Evolutionary conservation across 2,888 invertebrate species (phyloP), one percentile per base, ranked within the genome.

Genomic region (Hecatera dysodea): DNA sequence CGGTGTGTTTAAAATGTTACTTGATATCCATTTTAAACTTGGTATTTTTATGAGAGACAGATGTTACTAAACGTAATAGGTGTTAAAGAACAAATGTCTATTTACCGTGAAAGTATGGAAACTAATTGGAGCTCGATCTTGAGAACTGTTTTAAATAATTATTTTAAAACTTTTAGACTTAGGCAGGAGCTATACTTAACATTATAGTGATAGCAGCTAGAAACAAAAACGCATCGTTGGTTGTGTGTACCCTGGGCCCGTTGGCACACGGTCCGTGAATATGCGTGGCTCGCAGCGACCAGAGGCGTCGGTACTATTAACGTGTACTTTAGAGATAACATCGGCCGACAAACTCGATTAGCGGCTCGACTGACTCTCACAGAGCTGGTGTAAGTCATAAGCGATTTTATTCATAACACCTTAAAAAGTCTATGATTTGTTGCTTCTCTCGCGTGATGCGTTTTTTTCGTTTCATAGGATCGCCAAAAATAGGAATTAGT

Each of bases 291-390:
- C 59, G 70, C 71, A 59, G 63, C 71, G 70, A 29, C 81, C 84
- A 85, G 90, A 90, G 92, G 93, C 92, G 93, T 90, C 84, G 89
- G 92, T 91, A 92, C 94, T 95, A 95, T 95, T 95, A 95, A 94
- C 93, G 93, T 90, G 87, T 89, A 89, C 91, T 92, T 95, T 93
- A 88, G 91, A 95, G 95, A 95, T 95, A 95, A 84, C 91, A 95
- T 95, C 95, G 93, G 82, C 95, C 95, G 95, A 94, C 95, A 94
- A 95, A 95, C 95, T 95, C 95, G 95, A 95, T 95, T 95, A 95
- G 94, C 89, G 93, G 93, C 92, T 89, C 87, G 91, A 94, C 92
- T 93, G 93, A 90, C 89, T 89, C 86, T 88, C 87, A 81, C 77
- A 68, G 75, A 24, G 66, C 60, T 78, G 90, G 84, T 57, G 19